Percentiles rank a stretch among this genome's conserved stretches.
Conservation (phyloP, 2,888 invertebrate species). For the Nymphalis c-album region DNA sequence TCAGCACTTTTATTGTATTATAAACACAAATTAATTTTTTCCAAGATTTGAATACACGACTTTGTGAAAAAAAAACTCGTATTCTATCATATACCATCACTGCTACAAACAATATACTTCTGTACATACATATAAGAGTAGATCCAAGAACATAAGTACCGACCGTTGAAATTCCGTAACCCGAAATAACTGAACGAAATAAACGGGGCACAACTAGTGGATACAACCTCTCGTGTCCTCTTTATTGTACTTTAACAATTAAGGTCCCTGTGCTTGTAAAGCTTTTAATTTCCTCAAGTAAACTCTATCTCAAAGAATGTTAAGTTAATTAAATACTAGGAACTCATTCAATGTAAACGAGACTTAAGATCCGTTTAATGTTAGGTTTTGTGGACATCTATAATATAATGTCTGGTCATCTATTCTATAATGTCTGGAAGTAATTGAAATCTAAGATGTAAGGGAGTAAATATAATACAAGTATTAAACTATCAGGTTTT, state of each 20-base stretch:
- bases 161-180: background rate
- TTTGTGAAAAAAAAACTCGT: no score
- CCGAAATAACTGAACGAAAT: slow-evolving; percentile 1
- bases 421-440: no score
- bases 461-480: no score
- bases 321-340: slow-evolving; percentile 13
- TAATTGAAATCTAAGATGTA: no score
- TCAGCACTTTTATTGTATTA: no score
- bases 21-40: no score
- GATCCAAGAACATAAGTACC: background rate
- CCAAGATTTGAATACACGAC: no score
- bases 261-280: background rate
- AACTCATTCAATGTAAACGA: background rate
- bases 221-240: background rate
- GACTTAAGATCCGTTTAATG: background rate
- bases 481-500: no score
- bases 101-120: background rate
- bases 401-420: no score
- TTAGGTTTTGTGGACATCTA: background rate
- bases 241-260: slow-evolving; percentile 2
- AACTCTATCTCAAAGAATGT: background rate
- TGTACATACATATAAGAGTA: background rate
- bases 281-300: slow-evolving; percentile 10
- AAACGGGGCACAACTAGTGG: background rate
- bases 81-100: background rate